These are phyloP conservation scores for Heliconius charithonia DNA, from an alignment of 2,888 invertebrate species.

Conservation along the genomic window DNA sequence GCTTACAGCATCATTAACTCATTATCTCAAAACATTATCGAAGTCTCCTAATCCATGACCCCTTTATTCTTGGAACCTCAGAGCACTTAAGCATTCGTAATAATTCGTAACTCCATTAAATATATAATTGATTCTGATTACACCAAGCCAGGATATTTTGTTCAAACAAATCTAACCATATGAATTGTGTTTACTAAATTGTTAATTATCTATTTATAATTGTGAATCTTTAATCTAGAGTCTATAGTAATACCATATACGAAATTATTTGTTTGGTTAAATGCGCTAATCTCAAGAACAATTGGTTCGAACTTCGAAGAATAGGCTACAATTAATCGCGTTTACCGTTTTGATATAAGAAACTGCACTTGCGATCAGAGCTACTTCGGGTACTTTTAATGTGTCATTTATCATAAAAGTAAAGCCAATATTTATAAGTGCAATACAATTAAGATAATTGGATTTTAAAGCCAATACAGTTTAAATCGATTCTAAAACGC, in stretches of 20 bases:
- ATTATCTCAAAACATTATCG: background rate
- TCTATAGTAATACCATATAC: background rate
- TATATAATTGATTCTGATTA: conserved; percentile 18
- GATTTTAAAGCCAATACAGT: too few species aligned
- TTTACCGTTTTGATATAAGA: too few species aligned
- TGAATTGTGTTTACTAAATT: background rate
- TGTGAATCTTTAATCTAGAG: too few species aligned
- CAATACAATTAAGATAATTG: too few species aligned
- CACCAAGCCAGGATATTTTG: background rate
- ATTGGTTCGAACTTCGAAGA: too few species aligned
- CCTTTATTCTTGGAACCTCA: conserved; percentile 20
- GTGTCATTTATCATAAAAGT: too few species aligned
- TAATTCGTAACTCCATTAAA: conserved; percentile 19
- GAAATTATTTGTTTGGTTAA: background rate
- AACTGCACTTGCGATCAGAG: too few species aligned
- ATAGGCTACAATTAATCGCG: too few species aligned
- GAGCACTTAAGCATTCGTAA: conserved; percentile 20
- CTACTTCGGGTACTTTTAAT: too few species aligned
- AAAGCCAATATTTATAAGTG: too few species aligned
- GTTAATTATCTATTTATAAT: too few species aligned
- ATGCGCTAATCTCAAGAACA: background rate
- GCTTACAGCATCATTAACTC: background rate
- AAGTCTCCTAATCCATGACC: background rate
- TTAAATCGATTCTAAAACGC: too few species aligned
- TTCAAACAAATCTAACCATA: conserved; percentile 1